These are phyloP conservation scores for Sorex maritimensis DNA, from an alignment of 2,797 vertebrate species.

Conservation along the genomic window DNA sequence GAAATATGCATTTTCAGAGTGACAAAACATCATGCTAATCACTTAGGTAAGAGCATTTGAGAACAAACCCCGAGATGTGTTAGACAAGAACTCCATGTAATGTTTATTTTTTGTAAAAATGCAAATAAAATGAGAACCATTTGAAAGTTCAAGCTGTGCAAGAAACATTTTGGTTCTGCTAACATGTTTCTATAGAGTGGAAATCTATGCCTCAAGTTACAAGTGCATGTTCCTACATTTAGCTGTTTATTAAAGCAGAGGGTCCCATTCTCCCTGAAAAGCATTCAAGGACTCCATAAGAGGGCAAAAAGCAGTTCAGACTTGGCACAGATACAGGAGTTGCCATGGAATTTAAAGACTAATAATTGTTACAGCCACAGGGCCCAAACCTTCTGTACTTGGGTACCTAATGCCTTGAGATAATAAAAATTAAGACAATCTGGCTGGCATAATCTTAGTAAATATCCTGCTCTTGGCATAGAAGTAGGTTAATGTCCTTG, in stretches of 20 bases:
- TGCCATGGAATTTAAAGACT: conserved; percentile 33
- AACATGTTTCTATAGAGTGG: neutral
- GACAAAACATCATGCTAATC: neutral
- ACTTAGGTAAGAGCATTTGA: neutral
- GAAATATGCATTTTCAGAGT: neutral
- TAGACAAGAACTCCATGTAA: neutral
- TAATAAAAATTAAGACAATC: conserved; percentile 56
- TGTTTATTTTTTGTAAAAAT: conserved; percentile 10
- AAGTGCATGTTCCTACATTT: neutral
- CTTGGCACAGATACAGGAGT: neutral
- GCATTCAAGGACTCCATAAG: neutral
- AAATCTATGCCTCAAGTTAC: neutral
- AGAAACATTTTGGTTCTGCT: neutral
- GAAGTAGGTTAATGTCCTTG: neutral
- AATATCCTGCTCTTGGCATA: neutral
- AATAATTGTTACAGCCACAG: neutral
- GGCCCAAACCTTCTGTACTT: neutral
- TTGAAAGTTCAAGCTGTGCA: conserved; percentile 40
- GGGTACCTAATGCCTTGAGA: neutral
- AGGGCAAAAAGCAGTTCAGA: neutral
- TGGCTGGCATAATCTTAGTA: neutral
- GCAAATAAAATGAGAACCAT: conserved; percentile 45
- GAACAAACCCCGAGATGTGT: neutral
- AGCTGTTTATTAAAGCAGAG: neutral
- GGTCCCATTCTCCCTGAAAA: neutral